Evolutionary conservation across 1,140 invertebrate species (phyloP).

Genomic region (Apocrypta bakeri): DNA sequence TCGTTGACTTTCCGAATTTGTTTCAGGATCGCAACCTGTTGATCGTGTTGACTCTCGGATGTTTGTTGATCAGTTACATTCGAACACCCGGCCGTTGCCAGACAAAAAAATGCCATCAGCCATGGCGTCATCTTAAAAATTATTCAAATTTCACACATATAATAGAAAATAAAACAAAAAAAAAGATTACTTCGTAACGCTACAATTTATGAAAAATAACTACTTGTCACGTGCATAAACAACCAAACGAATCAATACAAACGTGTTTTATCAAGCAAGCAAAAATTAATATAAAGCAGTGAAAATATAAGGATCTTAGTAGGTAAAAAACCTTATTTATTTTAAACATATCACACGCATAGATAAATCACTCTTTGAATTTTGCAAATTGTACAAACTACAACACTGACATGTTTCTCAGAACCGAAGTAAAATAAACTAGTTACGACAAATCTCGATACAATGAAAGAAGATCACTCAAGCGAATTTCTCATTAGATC

Average conservation of each 20-base stretch:
- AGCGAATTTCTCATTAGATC: neutral
- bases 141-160: slow-evolving; percentile 44
- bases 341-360: neutral
- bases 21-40: slow-evolving; percentile 79
- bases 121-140: slow-evolving; percentile 72
- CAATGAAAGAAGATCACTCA: neutral
- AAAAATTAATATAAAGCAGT: too few species aligned
- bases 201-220: too few species aligned
- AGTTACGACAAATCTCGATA: neutral
- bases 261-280: too few species aligned
- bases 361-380: neutral
- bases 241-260: too few species aligned
- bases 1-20: slow-evolving; percentile 88
- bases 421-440: neutral
- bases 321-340: neutral
- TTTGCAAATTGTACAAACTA: neutral
- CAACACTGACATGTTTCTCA: neutral
- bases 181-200: neutral
- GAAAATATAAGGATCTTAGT: too few species aligned
- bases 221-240: too few species aligned
- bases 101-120: slow-evolving; percentile 71
- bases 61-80: slow-evolving; percentile 72
- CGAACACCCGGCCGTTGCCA: slow-evolving; percentile 69
- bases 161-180: slow-evolving; percentile 21
- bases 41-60: slow-evolving; percentile 69